These are phyloP conservation scores for Mya arenaria DNA, from an alignment of 1,140 invertebrate species.

Conservation along the genomic window DNA sequence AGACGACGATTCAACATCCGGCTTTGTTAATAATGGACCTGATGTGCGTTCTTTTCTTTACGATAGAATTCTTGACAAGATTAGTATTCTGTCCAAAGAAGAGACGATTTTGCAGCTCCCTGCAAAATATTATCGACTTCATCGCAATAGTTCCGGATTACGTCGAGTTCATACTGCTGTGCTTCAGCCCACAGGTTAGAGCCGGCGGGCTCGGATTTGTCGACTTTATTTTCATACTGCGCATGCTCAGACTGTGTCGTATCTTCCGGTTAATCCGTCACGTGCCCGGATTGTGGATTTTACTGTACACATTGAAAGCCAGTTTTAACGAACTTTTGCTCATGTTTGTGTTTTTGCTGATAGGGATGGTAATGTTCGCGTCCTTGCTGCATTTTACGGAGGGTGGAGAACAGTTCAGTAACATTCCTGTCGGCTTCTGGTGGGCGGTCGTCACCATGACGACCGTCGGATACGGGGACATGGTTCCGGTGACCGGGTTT, in stretches of 20 bases:
- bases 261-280: constrained; percentile 99
- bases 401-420: constrained; percentile 90
- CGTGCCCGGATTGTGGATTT: constrained; percentile 98
- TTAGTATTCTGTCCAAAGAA: constrained; percentile 77
- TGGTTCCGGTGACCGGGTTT: constrained; percentile 83
- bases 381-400: constrained; percentile 77
- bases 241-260: constrained; percentile 98
- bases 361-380: constrained; percentile 78
- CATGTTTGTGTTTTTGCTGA: constrained; percentile 83
- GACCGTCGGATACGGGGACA: constrained; percentile 98
- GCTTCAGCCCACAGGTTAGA: constrained; percentile 65
- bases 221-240: constrained; percentile 88
- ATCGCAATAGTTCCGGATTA: constrained; percentile 76
- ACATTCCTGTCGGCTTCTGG: constrained; percentile 99
- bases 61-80: constrained; percentile 74
- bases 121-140: constrained; percentile 79
- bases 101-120: constrained; percentile 70
- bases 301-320: constrained; percentile 98
- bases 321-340: constrained; percentile 99
- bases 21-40: constrained; percentile 74
- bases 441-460: constrained; percentile 99
- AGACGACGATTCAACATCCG: constrained; percentile 67
- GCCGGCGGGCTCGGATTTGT: constrained; percentile 70
- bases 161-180: constrained; percentile 70
- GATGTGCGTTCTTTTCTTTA: constrained; percentile 76